Base-by-base conservation (phyloP, 2,113 vertebrate genomes). In the Pollachius pollachius region DNA sequence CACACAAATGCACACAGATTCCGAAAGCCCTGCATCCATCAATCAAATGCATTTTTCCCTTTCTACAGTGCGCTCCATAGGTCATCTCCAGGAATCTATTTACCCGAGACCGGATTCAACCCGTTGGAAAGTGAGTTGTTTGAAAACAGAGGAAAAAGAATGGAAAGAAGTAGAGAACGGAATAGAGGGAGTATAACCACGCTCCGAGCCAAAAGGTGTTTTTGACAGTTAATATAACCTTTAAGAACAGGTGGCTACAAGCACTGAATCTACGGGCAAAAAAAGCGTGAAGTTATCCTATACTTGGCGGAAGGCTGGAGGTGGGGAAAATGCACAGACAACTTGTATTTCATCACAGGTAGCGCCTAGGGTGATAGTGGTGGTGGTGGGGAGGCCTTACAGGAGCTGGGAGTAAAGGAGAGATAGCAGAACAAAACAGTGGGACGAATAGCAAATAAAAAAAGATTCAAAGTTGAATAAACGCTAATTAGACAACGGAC, bases 171-270 rank as follows among this genome's bases (percentile, higher is more conserved):
- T 7, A 5, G 9, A 41, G 9, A 41, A 41, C 9, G 37, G 37
- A 23, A 23, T 23, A 23, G 37, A 41, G 37, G 37, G 37, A 41
- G 21, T 23, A 41, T 7, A 4, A 5, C 23, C 17, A 15, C 0
- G 65, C 74, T 69, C 30, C 5, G 3, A 69, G 70, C 57, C 67
- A 69, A 78, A 78, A 41, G 65, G 54, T 58, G 3, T 74, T 54
- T 18, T 19, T 68, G 66, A 75, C 69, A 67, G 77, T 64, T 41
- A 68, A 25, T 3, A 25, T 70, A 77, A 84, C 69, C 73, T 82
- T 71, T 76, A 62, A 75, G 62, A 81, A 60, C 71, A 83, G 73
- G 72, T 80, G 73, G 37, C 15, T 34, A 37, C 57, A 78, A 54
- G 62, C 48, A 65, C 18, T 5, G 11, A 12, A 0, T 62, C 12